Evolutionary conservation across 2,113 vertebrate species (phyloP).

Genomic region (Cynoglossus semilaevis): DNA sequence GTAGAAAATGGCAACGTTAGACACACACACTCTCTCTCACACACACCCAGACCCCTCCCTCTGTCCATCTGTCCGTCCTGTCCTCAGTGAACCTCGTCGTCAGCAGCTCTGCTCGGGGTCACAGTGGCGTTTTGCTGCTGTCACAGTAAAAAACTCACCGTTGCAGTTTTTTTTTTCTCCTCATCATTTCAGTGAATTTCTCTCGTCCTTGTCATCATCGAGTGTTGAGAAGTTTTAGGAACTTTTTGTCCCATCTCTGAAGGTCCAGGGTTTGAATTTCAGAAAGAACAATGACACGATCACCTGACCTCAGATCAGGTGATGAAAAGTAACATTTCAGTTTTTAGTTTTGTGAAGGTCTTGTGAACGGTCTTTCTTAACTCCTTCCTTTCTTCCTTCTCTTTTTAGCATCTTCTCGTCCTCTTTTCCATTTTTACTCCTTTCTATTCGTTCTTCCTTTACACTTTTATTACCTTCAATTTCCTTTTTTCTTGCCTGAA

Average conservation of each 20-base stretch:
- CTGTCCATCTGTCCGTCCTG: slow-evolving; percentile 48
- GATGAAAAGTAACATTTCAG: neutral
- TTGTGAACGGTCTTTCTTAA: too few relatives aligned
- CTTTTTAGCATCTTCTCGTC: too few relatives aligned
- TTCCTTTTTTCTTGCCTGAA: too few relatives aligned
- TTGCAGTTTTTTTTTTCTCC: slow-evolving; percentile 25
- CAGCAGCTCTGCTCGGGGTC: slow-evolving; percentile 53
- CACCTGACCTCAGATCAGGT: too few relatives aligned
- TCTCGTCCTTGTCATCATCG: neutral
- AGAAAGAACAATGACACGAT: neutral
- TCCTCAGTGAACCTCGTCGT: slow-evolving; percentile 40
- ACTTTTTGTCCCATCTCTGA: neutral
- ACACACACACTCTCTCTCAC: slow-evolving; percentile 8
- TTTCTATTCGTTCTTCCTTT: too few relatives aligned
- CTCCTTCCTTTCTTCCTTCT: too few relatives aligned
- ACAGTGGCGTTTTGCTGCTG: slow-evolving; percentile 21
- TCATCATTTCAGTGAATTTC: slow-evolving; percentile 9
- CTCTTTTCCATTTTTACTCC: too few relatives aligned
- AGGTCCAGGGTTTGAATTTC: neutral
- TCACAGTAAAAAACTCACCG: slow-evolving; percentile 12
- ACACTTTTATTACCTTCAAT: too few relatives aligned
- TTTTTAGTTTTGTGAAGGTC: neutral
- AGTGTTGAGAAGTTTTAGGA: slow-evolving; percentile 6
- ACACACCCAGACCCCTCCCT: slow-evolving; percentile 23
- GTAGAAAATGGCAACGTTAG: slow-evolving; percentile 27